Base-by-base conservation (phyloP, 2,888 invertebrate genomes). In the Parascotia fuliginaria region DNA sequence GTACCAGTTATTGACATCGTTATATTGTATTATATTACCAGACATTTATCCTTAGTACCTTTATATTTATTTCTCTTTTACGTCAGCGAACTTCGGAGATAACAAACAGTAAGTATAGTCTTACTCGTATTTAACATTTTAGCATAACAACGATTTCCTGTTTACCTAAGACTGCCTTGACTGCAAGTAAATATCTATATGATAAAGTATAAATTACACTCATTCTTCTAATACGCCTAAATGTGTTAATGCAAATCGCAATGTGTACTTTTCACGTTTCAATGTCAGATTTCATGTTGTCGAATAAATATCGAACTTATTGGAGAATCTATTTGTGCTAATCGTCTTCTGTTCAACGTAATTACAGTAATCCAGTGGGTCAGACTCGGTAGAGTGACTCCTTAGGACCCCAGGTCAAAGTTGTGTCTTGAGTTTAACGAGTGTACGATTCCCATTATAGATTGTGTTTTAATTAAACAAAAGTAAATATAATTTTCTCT, bases 381-480 rank as follows among this genome's bases (percentile, higher is more conserved):
- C n/a, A n/a, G n/a, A n/a, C n/a, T n/a, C n/a, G n/a, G n/a, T n/a
- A n/a, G n/a, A n/a, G n/a, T 32, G 37, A 43, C 49, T 46, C 48
- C 14, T 42, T 44, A 42, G 36, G 19, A 16, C 48, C 12, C 48
- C 41, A 44, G 34, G 36, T 36, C 36, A 19, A 36, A 19, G 72
- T 67, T 73, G 66, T 19, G n/a, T n/a, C 13, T 16, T 34, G 3
- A 34, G 65, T 53, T 51, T 61, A 65, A 55, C 55, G 59, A 70
- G 62, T 68, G 65, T 61, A 65, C 68, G 65, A 74, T 73, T 62
- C 56, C 60, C 51, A 64, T 71, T 66, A 59, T 61, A 60, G 69
- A 74, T 71, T 64, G 65, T 29, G 63, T 63, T 69, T 71, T 69
- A 64, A 54, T 57, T 66, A 70, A 61, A 34, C 6, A n/a, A 16